Evolutionary conservation across 2,797 vertebrate genomes (phyloP).

Genomic region (Peromyscus aztecus): DNA sequence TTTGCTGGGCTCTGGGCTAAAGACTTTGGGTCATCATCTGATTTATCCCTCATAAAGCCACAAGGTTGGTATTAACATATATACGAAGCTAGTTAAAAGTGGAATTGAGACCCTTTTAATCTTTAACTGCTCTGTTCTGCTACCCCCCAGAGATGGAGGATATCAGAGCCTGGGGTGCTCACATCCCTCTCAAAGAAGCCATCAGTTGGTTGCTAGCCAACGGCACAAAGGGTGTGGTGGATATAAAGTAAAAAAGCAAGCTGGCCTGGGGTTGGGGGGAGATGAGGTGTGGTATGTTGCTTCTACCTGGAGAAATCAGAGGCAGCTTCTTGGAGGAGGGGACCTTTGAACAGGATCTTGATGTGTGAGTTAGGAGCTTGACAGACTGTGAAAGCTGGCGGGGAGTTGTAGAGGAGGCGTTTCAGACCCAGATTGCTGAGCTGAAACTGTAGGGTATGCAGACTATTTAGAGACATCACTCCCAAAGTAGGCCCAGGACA

Average conservation of each 20-base stretch:
- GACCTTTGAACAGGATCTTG: constrained; percentile 20
- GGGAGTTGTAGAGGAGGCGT: background rate
- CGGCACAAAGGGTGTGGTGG: background rate
- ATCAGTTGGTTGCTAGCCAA: background rate
- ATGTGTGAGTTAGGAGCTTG: background rate
- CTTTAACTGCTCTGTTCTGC: background rate
- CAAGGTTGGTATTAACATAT: background rate
- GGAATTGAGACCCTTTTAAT: background rate
- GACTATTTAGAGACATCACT: background rate
- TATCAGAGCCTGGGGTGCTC: no score
- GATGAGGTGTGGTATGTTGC: background rate
- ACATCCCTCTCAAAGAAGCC: background rate
- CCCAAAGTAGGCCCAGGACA: background rate
- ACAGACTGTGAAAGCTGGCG: background rate
- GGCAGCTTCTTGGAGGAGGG: constrained; percentile 17
- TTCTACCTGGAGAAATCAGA: constrained; percentile 27
- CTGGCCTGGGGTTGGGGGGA: background rate
- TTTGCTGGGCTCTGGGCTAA: constrained; percentile 16
- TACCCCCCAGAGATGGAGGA: background rate
- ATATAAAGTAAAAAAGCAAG: background rate
- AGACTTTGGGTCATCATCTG: background rate
- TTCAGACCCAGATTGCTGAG: background rate
- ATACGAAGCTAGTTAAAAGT: background rate
- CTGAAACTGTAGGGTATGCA: background rate
- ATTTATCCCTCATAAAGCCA: background rate